Evolutionary conservation across 2,888 invertebrate genomes (phyloP).

Genomic region (Nomada flava): DNA sequence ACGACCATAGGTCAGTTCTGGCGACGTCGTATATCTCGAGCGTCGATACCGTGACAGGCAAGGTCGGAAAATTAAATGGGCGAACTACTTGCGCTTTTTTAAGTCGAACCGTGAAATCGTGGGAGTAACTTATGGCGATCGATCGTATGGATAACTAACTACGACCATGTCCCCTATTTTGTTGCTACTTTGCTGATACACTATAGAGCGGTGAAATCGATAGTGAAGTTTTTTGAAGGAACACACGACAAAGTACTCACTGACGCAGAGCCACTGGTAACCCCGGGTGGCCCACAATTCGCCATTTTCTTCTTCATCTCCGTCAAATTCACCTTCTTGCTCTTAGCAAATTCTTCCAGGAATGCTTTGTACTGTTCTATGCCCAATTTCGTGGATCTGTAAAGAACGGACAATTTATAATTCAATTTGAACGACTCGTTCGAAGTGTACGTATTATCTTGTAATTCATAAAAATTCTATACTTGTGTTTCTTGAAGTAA

Average conservation of each 20-base stretch:
- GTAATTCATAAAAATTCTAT: constrained; percentile 69
- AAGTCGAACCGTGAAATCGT: constrained; percentile 18
- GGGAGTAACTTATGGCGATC: constrained; percentile 11
- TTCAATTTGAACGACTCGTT: not conserved
- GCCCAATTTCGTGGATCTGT: constrained; percentile 88
- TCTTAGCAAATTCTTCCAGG: constrained; percentile 93
- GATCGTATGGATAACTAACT: constrained; percentile 13
- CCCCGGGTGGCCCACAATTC: constrained; percentile 91
- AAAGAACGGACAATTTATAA: constrained; percentile 11
- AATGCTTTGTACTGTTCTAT: constrained; percentile 93
- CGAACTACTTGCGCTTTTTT: not conserved
- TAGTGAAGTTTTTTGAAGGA: not conserved
- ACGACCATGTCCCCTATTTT: not conserved
- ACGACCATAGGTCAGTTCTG: not conserved
- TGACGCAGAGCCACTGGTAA: constrained; percentile 89
- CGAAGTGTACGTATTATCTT: not conserved
- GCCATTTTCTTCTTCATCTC: constrained; percentile 93
- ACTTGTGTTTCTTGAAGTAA: constrained; percentile 95
- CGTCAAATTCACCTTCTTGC: constrained; percentile 91
- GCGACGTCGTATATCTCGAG: constrained; percentile 24
- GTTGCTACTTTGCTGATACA: not conserved
- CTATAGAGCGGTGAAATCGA: not conserved
- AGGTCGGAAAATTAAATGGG: constrained; percentile 8
- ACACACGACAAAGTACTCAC: constrained; percentile 63
- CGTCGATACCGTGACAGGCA: constrained; percentile 23